A percentile compares a stretch with the other conserved stretches of the same genome.
Evolutionary conservation across 2,888 invertebrate species (phyloP).

Genomic region (Thera britannica): DNA sequence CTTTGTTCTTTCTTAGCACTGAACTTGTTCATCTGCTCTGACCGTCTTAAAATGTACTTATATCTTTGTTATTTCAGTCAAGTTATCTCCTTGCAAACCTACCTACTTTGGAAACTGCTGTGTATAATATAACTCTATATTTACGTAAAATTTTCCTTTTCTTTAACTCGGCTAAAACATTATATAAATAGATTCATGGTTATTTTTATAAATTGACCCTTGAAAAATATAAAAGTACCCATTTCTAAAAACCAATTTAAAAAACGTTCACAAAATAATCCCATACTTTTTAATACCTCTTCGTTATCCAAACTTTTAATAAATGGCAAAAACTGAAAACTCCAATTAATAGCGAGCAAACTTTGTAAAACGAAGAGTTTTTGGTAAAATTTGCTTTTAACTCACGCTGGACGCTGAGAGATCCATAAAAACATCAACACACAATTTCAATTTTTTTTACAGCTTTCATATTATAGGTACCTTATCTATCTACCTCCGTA

Average conservation of each 20-base stretch:
- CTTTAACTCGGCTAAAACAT: not conserved
- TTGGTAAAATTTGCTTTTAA: slow-evolving; percentile 41
- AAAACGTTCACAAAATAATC: slow-evolving; percentile 14
- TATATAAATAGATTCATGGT: not conserved
- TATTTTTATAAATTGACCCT: not conserved
- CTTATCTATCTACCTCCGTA: too few relatives aligned
- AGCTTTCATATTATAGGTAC: too few relatives aligned
- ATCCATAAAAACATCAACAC: too few relatives aligned
- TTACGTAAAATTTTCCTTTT: too few relatives aligned
- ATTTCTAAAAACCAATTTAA: slow-evolving; percentile 15
- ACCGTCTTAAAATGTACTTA: too few relatives aligned
- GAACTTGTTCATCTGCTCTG: too few relatives aligned
- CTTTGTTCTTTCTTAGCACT: too few relatives aligned
- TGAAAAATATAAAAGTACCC: not conserved
- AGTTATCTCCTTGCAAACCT: too few relatives aligned
- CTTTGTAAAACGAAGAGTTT: slow-evolving; percentile 46
- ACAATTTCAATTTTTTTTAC: too few relatives aligned
- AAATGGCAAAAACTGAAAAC: slow-evolving; percentile 38
- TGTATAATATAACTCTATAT: not conserved
- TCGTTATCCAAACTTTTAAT: slow-evolving; percentile 34
- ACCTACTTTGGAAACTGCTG: too few relatives aligned
- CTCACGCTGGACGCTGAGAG: not conserved
- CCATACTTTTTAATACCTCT: slow-evolving; percentile 14
- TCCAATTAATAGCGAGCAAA: slow-evolving; percentile 51
- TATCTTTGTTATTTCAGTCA: too few relatives aligned